These are phyloP conservation scores for Syngnathus scovelli DNA, from an alignment of 2,113 vertebrate species.

Conservation along the genomic window DNA sequence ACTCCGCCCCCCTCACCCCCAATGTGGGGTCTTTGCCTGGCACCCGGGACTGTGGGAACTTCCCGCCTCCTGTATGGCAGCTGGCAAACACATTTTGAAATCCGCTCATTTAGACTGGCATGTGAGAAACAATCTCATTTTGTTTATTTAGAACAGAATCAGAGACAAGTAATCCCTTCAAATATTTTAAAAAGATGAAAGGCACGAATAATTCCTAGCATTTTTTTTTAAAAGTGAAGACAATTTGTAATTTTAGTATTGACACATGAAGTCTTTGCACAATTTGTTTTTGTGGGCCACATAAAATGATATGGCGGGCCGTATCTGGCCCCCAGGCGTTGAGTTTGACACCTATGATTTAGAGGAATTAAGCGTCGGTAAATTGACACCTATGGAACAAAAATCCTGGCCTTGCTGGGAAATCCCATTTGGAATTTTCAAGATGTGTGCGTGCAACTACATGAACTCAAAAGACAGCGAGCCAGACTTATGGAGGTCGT, in stretches of 20 bases:
- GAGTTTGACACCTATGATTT: background rate
- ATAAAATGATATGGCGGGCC: too few species aligned
- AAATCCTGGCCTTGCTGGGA: background rate
- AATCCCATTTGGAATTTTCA: background rate
- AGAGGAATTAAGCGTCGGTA: background rate
- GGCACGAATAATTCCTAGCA: too few species aligned
- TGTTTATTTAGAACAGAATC: background rate
- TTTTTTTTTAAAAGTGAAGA: too few species aligned
- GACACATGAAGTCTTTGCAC: too few species aligned
- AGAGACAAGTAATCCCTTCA: too few species aligned
- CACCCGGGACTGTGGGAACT: constrained; percentile 56
- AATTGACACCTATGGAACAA: background rate
- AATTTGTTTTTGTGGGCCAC: too few species aligned
- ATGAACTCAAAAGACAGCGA: background rate
- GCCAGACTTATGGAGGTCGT: background rate
- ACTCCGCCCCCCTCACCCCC: constrained; percentile 39
- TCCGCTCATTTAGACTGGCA: background rate
- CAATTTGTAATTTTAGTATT: too few species aligned
- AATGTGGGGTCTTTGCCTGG: constrained; percentile 42
- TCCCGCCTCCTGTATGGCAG: constrained; percentile 3
- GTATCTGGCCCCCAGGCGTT: too few species aligned
- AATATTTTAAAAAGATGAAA: too few species aligned
- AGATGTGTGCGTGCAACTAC: background rate
- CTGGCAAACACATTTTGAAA: constrained; percentile 1
- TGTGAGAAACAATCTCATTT: background rate